Conservation (phyloP, 1,140 invertebrate genomes). For the Periplaneta americana region DNA sequence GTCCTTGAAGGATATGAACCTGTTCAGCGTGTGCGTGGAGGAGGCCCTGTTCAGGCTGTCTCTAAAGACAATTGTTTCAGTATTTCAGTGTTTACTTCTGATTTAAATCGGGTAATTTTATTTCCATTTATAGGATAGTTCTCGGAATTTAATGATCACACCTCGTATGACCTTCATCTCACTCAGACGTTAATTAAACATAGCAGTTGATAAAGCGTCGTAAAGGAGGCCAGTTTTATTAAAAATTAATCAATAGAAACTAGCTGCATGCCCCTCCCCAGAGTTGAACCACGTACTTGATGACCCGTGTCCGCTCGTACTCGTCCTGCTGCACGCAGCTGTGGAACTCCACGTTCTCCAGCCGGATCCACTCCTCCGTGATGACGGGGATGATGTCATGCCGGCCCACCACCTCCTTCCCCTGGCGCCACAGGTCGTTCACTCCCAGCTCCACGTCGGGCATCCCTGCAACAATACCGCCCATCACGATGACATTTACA, state of each 20-base stretch:
- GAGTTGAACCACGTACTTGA: constrained; percentile 95
- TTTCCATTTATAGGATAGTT: too few species aligned
- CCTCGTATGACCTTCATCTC: too few species aligned
- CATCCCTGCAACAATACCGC: constrained; percentile 65
- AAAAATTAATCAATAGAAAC: too few species aligned
- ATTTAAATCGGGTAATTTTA: too few species aligned
- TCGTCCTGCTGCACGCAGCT: constrained; percentile 87
- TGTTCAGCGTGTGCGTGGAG: constrained; percentile 84
- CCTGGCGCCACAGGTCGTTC: constrained; percentile 94
- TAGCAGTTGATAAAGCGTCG: too few species aligned
- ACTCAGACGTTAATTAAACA: too few species aligned
- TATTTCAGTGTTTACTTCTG: too few species aligned
- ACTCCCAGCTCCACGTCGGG: constrained; percentile 95
- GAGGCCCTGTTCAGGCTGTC: constrained; percentile 81
- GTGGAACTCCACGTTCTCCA: constrained; percentile 94
- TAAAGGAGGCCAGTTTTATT: too few species aligned
- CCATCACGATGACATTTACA: too few species aligned
- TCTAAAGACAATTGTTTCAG: too few species aligned
- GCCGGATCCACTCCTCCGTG: constrained; percentile 98
- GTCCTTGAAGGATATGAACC: constrained; percentile 87
- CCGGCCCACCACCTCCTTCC: constrained; percentile 96
- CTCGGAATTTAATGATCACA: too few species aligned
- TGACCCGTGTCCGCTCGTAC: constrained; percentile 84
- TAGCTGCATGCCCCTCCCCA: constrained; percentile 66
- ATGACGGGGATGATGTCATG: constrained; percentile 99